Evolutionary conservation across 2,797 vertebrate species (phyloP).

Genomic region (Ptychobarbus kaznakovi): DNA sequence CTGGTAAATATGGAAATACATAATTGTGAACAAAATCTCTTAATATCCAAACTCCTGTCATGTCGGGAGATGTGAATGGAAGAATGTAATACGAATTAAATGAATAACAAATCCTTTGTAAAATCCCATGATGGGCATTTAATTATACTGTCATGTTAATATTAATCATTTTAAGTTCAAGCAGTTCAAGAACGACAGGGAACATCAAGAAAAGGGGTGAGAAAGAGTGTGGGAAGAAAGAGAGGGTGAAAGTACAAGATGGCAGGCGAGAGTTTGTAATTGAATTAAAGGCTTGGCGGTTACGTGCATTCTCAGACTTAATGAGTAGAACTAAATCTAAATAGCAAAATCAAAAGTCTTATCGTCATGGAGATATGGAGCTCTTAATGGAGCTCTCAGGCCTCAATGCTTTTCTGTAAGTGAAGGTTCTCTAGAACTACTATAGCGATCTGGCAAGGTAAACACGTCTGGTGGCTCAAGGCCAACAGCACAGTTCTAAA

Average conservation of each 20-base stretch:
- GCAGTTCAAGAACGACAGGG: neutral
- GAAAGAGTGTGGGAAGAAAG: neutral
- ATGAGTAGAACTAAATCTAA: neutral
- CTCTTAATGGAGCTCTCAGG: neutral
- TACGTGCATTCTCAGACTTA: neutral
- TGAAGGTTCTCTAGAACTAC: neutral
- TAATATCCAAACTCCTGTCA: neutral
- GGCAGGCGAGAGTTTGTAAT: constrained; percentile 3
- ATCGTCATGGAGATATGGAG: neutral
- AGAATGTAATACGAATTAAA: neutral
- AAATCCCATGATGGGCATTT: neutral
- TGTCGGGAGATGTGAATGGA: neutral
- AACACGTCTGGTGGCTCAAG: constrained; percentile 25
- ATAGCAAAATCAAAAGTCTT: neutral
- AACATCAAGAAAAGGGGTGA: constrained; percentile 11
- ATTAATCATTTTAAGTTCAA: constrained; percentile 3
- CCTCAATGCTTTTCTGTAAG: neutral
- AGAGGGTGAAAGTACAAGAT: neutral
- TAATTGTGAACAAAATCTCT: neutral
- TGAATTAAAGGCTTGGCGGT: neutral
- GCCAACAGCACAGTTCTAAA: constrained; percentile 39
- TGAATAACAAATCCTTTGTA: constrained; percentile 1
- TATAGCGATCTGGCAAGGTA: constrained; percentile 4
- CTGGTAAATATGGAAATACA: neutral
- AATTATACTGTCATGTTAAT: constrained; percentile 8